Evolutionary conservation across 2,797 vertebrate genomes (phyloP), one percentile per base, ranked within the genome.

Genomic region (Melanotaenia maccullochi): DNA sequence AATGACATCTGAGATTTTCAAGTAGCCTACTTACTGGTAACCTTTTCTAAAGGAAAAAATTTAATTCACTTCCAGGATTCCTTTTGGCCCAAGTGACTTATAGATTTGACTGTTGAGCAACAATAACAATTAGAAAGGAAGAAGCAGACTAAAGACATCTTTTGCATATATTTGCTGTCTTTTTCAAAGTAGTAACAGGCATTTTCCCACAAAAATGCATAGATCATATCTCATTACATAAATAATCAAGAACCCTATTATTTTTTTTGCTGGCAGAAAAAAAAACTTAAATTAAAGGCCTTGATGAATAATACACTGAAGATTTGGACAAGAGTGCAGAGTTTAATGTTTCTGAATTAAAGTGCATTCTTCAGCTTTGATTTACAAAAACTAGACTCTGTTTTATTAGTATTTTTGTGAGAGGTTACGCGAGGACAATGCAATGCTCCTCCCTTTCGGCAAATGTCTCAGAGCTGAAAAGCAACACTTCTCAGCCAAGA

Each of bases 351-450:
- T 20, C 2, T 12, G 13, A 5, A 61, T 76, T 4, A 40, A 67
- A 44, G 30, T 65, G 28, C 16, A 60, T 74, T 80, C 78, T 73
- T 68, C 18, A 54, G 55, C n/a, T 56, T n/a, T 4, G 65, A 61
- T 62, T 66, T 47, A 30, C 30, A 71, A 68, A 49, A 72, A 75
- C 49, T 16, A 47, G 8, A 52, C 18, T 54, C 58, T 14, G 20
- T 44, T 67, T 60, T 5, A 13, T 65, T 60, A 67, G 32, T 62
- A 30, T 78, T 55, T 69, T 59, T 66, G 20, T 75, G 22, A 58
- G 28, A 72, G 85, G 85, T 88, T 81, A 81, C 2, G 52, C 1
- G 1, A 88, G 85, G 84, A 86, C 84, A 87, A 71, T 49, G 57
- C 13, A 58, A 38, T 1, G 30, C 66, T 85, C 71, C 68, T 78